Conservation (phyloP, 2,797 vertebrate species). For the Selene dorsalis region DNA sequence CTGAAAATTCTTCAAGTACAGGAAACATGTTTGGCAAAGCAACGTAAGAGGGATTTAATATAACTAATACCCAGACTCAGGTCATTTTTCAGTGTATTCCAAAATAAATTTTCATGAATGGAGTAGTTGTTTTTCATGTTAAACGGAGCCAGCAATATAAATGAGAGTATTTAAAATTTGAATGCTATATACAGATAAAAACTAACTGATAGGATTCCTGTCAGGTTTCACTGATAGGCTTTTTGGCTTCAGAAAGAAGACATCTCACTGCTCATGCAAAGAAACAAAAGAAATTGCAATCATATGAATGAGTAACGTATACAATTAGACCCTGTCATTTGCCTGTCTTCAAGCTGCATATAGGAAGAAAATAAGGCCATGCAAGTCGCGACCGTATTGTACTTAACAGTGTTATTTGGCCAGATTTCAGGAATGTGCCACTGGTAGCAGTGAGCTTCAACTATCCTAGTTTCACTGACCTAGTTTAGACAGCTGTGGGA, state of each 20-base stretch:
- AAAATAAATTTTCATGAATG: not conserved
- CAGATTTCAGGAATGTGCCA: constrained; percentile 51
- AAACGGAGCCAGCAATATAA: not conserved
- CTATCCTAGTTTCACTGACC: constrained; percentile 66
- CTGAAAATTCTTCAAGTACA: constrained; percentile 5
- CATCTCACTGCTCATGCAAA: not conserved
- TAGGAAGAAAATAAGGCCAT: constrained; percentile 3
- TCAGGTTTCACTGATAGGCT: too few species aligned
- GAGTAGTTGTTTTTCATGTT: not conserved
- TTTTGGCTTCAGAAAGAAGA: not conserved
- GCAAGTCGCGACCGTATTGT: not conserved
- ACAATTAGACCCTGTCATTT: not conserved
- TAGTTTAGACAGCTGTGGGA: constrained; percentile 63
- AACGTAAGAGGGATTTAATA: not conserved
- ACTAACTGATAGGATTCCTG: not conserved
- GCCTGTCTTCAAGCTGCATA: constrained; percentile 1
- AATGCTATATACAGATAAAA: not conserved
- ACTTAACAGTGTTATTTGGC: constrained; percentile 46
- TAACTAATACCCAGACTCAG: not conserved
- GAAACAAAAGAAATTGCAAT: not conserved
- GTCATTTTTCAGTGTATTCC: not conserved
- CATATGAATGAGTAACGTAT: not conserved
- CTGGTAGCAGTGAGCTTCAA: constrained; percentile 33
- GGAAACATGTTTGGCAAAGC: not conserved
- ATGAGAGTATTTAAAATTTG: not conserved